Evolutionary conservation across 2,797 vertebrate genomes (phyloP), one percentile per base, ranked within the genome.

Genomic region (Cuculus canorus): DNA sequence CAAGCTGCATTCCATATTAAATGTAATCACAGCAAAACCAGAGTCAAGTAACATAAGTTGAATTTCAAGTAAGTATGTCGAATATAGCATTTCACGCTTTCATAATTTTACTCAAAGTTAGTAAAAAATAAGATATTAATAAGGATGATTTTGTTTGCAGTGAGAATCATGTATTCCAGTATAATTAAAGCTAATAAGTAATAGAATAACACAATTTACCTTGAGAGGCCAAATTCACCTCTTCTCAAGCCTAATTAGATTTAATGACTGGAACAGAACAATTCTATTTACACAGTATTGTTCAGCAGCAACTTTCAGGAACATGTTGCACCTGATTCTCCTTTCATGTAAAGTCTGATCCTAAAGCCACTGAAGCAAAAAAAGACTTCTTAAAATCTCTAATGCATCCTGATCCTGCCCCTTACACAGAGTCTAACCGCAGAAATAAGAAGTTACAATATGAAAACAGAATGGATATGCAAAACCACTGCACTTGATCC

Each of bases 231-330:
- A 94, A 93, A 91, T 75, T 83, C 63, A 92, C 22, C 43, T 81
- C 79, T 93, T 93, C 64, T 82, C 65, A 86, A 88, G 35, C 45
- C 80, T 96, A 86, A 92, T 95, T 78, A 88, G 41, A 81, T 82
- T 73, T 93, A 96, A 95, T 95, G 81, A 75, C 30, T 94, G 54
- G 79, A 91, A 91, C 78, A 94, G 79, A 96, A 94, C 84, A 94
- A 91, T 72, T 83, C 65, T 90, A 63, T 88, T 91, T 91, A 83
- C 23, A 76, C 35, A 25, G 43, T 16, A 93, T 56, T 93, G 89
- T 91, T 92, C 28, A 92, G 53, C 2, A 2, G 52, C 10, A 6
- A 64, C 61, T 89, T 91, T 91, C 63, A 83, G 86, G 88, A 97
- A 95, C 85, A 68, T 6, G 35, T 73, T 92, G 73, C 68, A 75